Evolutionary conservation across 2,888 invertebrate species (phyloP).

Genomic region (Mythimna ferrago): DNA sequence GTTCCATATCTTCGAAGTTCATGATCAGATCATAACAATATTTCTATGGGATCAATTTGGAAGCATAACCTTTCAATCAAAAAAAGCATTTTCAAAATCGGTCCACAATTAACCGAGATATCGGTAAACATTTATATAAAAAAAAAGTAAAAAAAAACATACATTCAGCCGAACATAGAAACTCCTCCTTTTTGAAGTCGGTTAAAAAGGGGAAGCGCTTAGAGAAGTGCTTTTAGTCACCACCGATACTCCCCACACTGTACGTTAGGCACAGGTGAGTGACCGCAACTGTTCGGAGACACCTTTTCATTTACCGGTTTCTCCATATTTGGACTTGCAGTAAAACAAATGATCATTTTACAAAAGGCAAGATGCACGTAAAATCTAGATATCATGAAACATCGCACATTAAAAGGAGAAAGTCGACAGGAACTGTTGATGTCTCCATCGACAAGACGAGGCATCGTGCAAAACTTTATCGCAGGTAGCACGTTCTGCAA

Average conservation of each 20-base stretch:
- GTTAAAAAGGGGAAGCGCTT: not conserved
- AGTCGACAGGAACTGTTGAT: constrained; percentile 48
- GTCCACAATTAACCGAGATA: too few species aligned
- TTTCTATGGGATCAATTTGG: too few species aligned
- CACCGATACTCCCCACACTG: not conserved
- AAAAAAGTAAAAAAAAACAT: too few species aligned
- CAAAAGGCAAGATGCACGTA: constrained; percentile 17
- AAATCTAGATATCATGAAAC: constrained; percentile 29
- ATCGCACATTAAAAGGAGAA: constrained; percentile 57
- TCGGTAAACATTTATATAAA: too few species aligned
- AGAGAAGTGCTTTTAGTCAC: not conserved
- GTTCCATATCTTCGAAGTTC: too few species aligned
- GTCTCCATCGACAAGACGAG: constrained; percentile 48
- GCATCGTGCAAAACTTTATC: constrained; percentile 45
- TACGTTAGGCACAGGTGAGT: constrained; percentile 2
- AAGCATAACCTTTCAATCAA: too few species aligned
- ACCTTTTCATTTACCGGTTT: constrained; percentile 13
- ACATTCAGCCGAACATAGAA: too few species aligned
- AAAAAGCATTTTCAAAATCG: too few species aligned
- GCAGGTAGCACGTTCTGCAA: constrained; percentile 13
- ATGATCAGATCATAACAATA: too few species aligned
- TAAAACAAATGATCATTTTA: constrained; percentile 26
- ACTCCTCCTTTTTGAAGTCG: too few species aligned
- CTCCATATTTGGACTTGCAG: constrained; percentile 7
- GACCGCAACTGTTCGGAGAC: constrained; percentile 7